Conservation (phyloP, 2,113 vertebrate species). For the Scartelaos histophorus region DNA sequence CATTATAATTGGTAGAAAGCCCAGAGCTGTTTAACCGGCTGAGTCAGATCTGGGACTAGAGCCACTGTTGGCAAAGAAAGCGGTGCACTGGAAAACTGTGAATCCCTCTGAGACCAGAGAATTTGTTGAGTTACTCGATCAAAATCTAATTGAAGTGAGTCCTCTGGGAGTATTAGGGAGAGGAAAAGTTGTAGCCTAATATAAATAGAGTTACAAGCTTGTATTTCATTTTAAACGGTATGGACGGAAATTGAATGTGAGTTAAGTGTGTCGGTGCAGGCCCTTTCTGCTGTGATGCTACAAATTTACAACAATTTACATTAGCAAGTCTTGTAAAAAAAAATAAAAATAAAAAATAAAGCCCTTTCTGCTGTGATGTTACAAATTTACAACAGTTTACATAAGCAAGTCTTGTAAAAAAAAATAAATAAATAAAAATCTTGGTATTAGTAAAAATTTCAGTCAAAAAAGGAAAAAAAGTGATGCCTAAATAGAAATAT, state of each 20-base stretch:
- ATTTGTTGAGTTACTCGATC: conserved; percentile 33
- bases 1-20: conserved; percentile 4
- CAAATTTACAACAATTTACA: background rate
- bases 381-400: background rate
- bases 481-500: background rate
- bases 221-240: background rate
- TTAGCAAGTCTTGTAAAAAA: background rate
- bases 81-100: conserved; percentile 2
- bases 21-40: background rate
- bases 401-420: background rate
- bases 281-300: background rate
- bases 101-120: conserved; percentile 10
- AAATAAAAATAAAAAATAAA: too few species aligned
- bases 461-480: too few species aligned
- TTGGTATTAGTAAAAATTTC: too few species aligned
- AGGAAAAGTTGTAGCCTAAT: background rate
- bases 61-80: conserved; percentile 39
- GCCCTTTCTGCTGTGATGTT: background rate
- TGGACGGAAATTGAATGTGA: background rate
- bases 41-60: conserved; percentile 32
- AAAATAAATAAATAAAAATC: too few species aligned
- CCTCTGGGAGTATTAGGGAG: background rate
- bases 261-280: background rate
- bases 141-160: conserved; percentile 29
- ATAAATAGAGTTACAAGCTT: background rate